phyloP scores from a whole-genome alignment of 2,797 vertebrate species.

The Molossus alvarezi region DNA sequence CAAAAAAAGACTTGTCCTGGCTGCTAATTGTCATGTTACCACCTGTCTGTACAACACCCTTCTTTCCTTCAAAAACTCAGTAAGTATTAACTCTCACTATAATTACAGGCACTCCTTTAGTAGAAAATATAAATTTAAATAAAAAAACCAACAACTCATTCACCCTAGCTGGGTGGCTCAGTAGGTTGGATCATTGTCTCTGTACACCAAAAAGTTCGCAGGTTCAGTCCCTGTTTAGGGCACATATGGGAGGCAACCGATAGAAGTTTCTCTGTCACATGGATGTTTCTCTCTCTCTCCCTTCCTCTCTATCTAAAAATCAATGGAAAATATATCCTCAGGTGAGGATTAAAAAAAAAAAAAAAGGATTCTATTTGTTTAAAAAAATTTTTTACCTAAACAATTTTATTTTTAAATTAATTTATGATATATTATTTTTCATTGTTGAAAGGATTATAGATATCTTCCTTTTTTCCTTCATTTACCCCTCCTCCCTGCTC shows the following conservation, averaged over 20 bases:
- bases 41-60: background rate
- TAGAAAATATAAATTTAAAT: conserved; percentile 43
- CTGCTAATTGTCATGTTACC: background rate
- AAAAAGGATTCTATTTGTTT: background rate
- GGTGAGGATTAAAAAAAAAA: background rate
- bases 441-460: too few relatives aligned
- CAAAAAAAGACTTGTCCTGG: background rate
- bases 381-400: too few relatives aligned
- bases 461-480: too few relatives aligned
- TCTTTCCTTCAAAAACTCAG: background rate
- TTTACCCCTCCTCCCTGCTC: too few relatives aligned
- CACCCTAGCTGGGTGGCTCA: background rate
- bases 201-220: background rate
- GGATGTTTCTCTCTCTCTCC: background rate
- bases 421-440: too few relatives aligned
- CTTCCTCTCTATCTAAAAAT: background rate
- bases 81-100: conserved; percentile 17
- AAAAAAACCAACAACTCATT: conserved; percentile 31
- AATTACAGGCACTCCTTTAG: background rate
- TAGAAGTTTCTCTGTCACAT: background rate
- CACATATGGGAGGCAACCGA: background rate
- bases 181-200: background rate
- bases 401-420: too few relatives aligned
- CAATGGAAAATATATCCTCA: background rate
- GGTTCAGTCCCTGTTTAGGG: background rate